A percentile compares a stretch with the other conserved stretches of the same genome.
These are phyloP conservation scores for Oxyscelio sp. DNA, from an alignment of 2,888 invertebrate species.

Conservation along the genomic window DNA sequence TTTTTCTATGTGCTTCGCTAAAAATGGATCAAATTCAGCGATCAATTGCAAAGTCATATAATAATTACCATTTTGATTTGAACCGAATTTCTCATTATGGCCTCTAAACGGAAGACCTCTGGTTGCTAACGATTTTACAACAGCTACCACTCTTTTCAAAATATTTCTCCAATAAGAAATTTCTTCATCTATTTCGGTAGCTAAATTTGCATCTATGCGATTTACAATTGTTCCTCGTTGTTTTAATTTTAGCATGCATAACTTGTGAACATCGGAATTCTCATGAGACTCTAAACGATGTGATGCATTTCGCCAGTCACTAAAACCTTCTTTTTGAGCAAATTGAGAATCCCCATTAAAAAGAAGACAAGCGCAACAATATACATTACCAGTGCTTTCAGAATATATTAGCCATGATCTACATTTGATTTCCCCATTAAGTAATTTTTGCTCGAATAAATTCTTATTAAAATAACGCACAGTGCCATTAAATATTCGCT, in stretches of 20 bases:
- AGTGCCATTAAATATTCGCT: too few species aligned
- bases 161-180: constrained; percentile 77
- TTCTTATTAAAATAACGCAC: constrained; percentile 57
- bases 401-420: constrained; percentile 70
- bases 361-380: constrained; percentile 59
- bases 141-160: constrained; percentile 74
- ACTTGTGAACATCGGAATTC: constrained; percentile 53
- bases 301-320: constrained; percentile 67
- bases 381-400: constrained; percentile 43
- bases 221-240: constrained; percentile 18
- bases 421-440: constrained; percentile 67
- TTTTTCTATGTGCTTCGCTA: constrained; percentile 36
- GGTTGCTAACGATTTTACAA: constrained; percentile 72
- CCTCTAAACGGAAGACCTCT: constrained; percentile 77
- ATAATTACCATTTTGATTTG: constrained; percentile 80
- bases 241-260: constrained; percentile 44
- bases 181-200: constrained; percentile 34
- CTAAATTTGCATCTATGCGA: constrained; percentile 43
- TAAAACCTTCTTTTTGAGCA: constrained; percentile 59
- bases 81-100: constrained; percentile 75
- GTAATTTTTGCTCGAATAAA: constrained; percentile 48
- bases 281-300: constrained; percentile 51
- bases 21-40: constrained; percentile 76
- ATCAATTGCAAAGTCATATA: constrained; percentile 79
- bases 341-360: constrained; percentile 61